These are phyloP conservation scores for Drosophila carrolli DNA, from an alignment of 1,140 invertebrate species.

Conservation along the genomic window DNA sequence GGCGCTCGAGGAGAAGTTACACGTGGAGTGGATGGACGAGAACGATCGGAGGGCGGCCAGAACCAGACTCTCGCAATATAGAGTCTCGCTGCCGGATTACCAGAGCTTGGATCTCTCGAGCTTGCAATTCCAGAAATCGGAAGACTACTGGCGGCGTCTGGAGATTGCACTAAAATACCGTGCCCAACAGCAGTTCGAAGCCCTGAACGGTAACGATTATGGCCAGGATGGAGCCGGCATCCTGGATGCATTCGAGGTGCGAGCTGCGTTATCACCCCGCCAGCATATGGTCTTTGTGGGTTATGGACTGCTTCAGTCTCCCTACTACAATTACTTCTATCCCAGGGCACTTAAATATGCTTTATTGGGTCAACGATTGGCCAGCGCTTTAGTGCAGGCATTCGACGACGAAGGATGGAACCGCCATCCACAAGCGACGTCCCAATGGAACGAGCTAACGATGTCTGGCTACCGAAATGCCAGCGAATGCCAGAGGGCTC, in stretches of 20 bases:
- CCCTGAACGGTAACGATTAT: slow-evolving; percentile 52
- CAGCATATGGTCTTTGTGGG: slow-evolving; percentile 96
- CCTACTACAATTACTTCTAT: slow-evolving; percentile 95
- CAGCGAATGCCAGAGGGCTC: slow-evolving; percentile 95
- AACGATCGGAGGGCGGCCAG: slow-evolving; percentile 60
- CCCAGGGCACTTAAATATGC: slow-evolving; percentile 96
- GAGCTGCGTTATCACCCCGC: slow-evolving; percentile 86
- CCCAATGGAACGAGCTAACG: slow-evolving; percentile 97
- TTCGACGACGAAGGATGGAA: slow-evolving; percentile 99
- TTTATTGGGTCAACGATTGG: slow-evolving; percentile 97
- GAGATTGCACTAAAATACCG: slow-evolving; percentile 49
- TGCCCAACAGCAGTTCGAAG: slow-evolving; percentile 51
- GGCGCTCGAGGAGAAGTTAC: slow-evolving; percentile 57
- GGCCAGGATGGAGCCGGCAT: slow-evolving; percentile 4
- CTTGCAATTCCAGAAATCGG: slow-evolving; percentile 55
- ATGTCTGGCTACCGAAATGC: slow-evolving; percentile 94
- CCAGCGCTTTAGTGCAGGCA: slow-evolving; percentile 96
- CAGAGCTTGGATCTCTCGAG: slow-evolving; percentile 57
- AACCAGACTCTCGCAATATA: slow-evolving; percentile 41
- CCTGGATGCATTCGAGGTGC: slow-evolving; percentile 62
- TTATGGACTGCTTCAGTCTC: slow-evolving; percentile 96
- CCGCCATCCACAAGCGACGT: slow-evolving; percentile 38
- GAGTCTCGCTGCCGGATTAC: slow-evolving; percentile 47
- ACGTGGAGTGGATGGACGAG: slow-evolving; percentile 65
- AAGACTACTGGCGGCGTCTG: slow-evolving; percentile 64